Percentiles rank a stretch among this genome's conserved stretches.
Evolutionary conservation across 2,113 vertebrate species (phyloP).

Genomic region (Paraplagusia blochii): DNA sequence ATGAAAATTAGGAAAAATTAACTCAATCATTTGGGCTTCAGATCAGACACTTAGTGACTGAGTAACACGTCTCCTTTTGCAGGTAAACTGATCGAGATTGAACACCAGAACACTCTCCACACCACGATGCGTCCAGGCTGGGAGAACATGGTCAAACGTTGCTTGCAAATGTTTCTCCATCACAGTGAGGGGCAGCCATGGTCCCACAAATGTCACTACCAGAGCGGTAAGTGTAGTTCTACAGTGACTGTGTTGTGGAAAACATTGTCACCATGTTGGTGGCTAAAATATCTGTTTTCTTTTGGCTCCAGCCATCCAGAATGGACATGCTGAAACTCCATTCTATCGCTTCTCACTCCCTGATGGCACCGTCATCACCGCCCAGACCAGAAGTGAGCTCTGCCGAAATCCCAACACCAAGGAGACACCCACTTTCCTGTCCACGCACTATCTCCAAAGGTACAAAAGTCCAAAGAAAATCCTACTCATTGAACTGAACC

Average conservation of each 20-base stretch:
- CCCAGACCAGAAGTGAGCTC: slow-evolving; percentile 92
- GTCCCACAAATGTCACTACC: slow-evolving; percentile 95
- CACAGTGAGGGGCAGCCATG: slow-evolving; percentile 91
- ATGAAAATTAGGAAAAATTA: no score
- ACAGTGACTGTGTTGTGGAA: background rate
- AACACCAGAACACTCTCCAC: slow-evolving; percentile 85
- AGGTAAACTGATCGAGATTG: slow-evolving; percentile 97
- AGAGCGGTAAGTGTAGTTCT: slow-evolving; percentile 80
- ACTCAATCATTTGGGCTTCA: no score
- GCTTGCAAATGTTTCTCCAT: slow-evolving; percentile 94
- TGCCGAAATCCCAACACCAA: slow-evolving; percentile 87
- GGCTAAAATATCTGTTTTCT: background rate
- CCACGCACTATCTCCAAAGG: slow-evolving; percentile 95
- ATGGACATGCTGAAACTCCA: slow-evolving; percentile 90
- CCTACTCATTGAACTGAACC: background rate
- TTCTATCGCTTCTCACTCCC: slow-evolving; percentile 92
- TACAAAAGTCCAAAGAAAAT: slow-evolving; percentile 41
- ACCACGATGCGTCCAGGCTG: slow-evolving; percentile 95
- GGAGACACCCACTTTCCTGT: slow-evolving; percentile 88
- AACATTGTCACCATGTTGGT: background rate
- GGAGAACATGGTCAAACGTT: slow-evolving; percentile 90
- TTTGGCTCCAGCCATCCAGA: slow-evolving; percentile 80
- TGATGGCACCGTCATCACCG: slow-evolving; percentile 92
- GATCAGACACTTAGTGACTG: no score
- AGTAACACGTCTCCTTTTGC: slow-evolving; percentile 19